A percentile compares a stretch with the other conserved stretches of the same genome.
Conservation (phyloP, 2,113 vertebrate genomes). For the Misgurnus anguillicaudatus region DNA sequence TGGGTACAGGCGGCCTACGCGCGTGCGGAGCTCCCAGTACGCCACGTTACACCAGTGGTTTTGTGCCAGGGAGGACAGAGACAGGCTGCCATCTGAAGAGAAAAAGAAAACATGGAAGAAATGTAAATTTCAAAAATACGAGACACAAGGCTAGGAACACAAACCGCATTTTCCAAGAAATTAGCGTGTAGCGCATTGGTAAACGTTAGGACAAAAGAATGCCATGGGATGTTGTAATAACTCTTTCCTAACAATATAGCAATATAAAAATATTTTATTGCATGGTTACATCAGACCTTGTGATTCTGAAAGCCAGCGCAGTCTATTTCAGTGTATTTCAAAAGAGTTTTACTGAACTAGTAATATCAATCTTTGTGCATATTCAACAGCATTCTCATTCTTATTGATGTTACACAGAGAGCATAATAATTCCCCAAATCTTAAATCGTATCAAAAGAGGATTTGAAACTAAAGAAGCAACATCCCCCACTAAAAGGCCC, state of each 20-base stretch:
- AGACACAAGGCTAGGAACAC: no score
- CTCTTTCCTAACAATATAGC: neutral
- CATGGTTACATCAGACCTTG: neutral
- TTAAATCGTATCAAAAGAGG: slow-evolving; percentile 36
- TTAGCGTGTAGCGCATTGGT: no score
- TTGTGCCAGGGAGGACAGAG: slow-evolving; percentile 82
- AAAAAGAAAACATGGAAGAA: slow-evolving; percentile 3
- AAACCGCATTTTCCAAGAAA: neutral
- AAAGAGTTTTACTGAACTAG: neutral
- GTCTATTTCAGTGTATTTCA: neutral
- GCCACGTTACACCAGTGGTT: slow-evolving; percentile 97
- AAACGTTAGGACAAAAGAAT: neutral
- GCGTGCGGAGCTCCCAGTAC: slow-evolving; percentile 96
- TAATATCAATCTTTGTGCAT: slow-evolving; percentile 12
- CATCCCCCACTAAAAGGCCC: slow-evolving; percentile 50
- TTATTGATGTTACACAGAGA: slow-evolving; percentile 19
- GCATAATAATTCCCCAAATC: slow-evolving; percentile 33
- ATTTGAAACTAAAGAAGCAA: slow-evolving; percentile 49
- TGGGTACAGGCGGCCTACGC: slow-evolving; percentile 93
- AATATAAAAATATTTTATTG: neutral
- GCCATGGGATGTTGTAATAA: neutral
- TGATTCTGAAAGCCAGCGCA: neutral
- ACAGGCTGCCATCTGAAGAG: slow-evolving; percentile 86
- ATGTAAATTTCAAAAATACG: neutral
- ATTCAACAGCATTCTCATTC: neutral